phyloP scores from a whole-genome alignment of 2,888 invertebrate genomes.

The Drosophila glabriapex region DNA sequence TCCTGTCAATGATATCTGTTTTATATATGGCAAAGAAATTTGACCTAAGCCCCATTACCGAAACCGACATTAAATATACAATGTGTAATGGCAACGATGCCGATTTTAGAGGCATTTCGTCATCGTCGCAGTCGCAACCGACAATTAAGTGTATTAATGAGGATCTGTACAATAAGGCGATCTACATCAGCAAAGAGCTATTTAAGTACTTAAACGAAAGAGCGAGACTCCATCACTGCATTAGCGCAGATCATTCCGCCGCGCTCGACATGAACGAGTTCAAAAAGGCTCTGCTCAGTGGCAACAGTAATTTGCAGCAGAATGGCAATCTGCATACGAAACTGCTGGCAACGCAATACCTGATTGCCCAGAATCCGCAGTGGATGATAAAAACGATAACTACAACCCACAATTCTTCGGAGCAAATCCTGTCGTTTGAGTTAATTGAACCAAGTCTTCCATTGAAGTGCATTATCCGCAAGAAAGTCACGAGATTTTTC shows the following conservation, averaged over 20 bases:
- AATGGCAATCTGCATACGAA: constrained; percentile 86
- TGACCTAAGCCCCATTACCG: constrained; percentile 80
- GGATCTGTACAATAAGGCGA: constrained; percentile 88
- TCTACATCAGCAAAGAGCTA: constrained; percentile 88
- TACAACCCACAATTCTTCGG: constrained; percentile 56
- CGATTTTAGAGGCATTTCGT: constrained; percentile 14
- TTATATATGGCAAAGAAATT: constrained; percentile 88
- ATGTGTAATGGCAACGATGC: constrained; percentile 85
- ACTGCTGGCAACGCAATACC: constrained; percentile 88
- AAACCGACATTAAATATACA: constrained; percentile 86
- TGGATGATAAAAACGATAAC: constrained; percentile 90
- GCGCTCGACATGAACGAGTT: constrained; percentile 57
- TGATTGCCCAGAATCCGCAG: constrained; percentile 89
- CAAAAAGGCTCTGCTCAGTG: constrained; percentile 35
- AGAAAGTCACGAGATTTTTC: constrained; percentile 84
- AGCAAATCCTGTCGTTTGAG: constrained; percentile 84
- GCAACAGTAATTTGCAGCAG: constrained; percentile 83
- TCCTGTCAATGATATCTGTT: constrained; percentile 89
- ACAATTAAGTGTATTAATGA: constrained; percentile 88
- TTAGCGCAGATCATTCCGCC: constrained; percentile 58
- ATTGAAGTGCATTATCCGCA: constrained; percentile 81
- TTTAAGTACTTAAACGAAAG: constrained; percentile 88
- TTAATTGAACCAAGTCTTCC: constrained; percentile 83
- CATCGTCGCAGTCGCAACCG: constrained; percentile 48
- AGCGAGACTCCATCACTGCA: constrained; percentile 84